Base-by-base conservation (phyloP, 2,888 invertebrate genomes). In the Sphinx pinastri region DNA sequence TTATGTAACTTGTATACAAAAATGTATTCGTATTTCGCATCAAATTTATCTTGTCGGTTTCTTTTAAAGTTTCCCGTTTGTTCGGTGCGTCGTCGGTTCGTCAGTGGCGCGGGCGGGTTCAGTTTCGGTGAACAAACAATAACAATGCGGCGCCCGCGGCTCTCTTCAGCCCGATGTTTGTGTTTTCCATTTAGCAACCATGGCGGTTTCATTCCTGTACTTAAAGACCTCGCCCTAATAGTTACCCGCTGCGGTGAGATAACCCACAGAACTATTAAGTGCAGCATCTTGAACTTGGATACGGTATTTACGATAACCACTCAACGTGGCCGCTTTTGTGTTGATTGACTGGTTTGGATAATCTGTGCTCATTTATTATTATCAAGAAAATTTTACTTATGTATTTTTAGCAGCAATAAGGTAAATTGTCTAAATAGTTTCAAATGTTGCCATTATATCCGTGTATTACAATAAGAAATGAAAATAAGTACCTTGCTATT, bases 121-220 rank as follows among this genome's bases (percentile, higher is more conserved):
- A 91, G 92, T 92, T 92, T 88, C 81, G 87, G 86, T 83, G 83
- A 79, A 84, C 91, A 91, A 93, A 93, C 93, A 93, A 93, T 90
- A 93, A 93, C 91, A 92, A 81, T 79, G 85, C 83, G 83, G 80
- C 77, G 87, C 87, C 87, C 80, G 83, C 84, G 84, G 88, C 89
- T 73, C 75, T 79, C 78, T 81, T 77, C 81, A 79, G 73, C 77
- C 81, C 80, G 75, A 77, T 93, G 91, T 93, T 93, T 93, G 90
- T 90, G 89, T 93, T 93, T 87, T 81, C 83, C 86, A 88, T 91
- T 91, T 87, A 88, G 86, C 79, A 85, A 75, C 86, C 83, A 85
- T 86, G 84, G 86, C 78, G 85, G 88, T 84, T 87, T 87, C 81
- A 83, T 84, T 83, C 80, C 84, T 81, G 74, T 77, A 80, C 79